phyloP scores from a whole-genome alignment of 2,888 invertebrate genomes.

The Artemia sinica region DNA sequence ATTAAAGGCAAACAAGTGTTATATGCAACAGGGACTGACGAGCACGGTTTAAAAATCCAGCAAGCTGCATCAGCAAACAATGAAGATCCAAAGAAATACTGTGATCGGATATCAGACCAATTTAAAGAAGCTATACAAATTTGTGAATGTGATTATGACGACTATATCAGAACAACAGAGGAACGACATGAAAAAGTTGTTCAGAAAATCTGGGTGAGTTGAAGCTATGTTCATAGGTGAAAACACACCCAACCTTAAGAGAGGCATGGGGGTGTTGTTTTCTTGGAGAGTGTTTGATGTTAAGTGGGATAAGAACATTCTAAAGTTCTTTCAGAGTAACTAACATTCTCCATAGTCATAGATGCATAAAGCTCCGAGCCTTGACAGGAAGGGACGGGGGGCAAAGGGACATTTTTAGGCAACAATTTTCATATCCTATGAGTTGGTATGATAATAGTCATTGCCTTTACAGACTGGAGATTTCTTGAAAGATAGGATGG shows the following conservation, averaged over 20 bases:
- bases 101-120: conserved; percentile 48
- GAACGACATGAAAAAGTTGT: conserved; percentile 57
- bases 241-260: conserved; percentile 4
- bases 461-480: too few species aligned
- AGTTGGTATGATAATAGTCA: too few species aligned
- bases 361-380: too few species aligned
- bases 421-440: too few species aligned
- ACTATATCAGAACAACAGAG: conserved; percentile 75
- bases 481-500: conserved; percentile 33
- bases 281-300: too few species aligned
- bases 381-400: conserved; percentile 30
- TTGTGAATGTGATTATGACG: conserved; percentile 50
- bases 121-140: conserved; percentile 48
- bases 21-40: conserved; percentile 71
- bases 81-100: conserved; percentile 41
- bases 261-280: too few species aligned
- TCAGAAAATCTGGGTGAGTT: conserved; percentile 62
- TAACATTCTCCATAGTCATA: too few species aligned
- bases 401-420: too few species aligned
- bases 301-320: too few species aligned
- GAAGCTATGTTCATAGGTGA: neutral
- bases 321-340: too few species aligned
- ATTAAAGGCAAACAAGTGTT: conserved; percentile 32
- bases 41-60: conserved; percentile 68
- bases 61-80: conserved; percentile 31